Conservation (phyloP, 2,888 invertebrate genomes). For the Serrognathus titanus region DNA sequence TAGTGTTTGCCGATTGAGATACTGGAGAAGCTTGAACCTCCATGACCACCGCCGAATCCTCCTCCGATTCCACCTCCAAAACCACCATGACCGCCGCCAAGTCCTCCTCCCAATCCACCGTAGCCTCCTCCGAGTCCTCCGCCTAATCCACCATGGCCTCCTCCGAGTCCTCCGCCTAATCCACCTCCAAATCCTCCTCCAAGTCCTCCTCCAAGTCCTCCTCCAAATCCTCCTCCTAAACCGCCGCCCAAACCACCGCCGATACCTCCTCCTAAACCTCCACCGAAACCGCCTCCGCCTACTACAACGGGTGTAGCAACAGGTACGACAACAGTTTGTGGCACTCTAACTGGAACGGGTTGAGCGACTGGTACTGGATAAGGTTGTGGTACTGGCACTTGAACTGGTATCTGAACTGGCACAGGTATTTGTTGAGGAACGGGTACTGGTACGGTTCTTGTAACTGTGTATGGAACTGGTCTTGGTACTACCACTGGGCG, state of each 20-base stretch:
- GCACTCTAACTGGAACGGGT: constrained; percentile 47
- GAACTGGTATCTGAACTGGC: constrained; percentile 43
- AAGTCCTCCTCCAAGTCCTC: too few relatives aligned
- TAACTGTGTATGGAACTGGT: constrained; percentile 32
- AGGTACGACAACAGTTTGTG: too few relatives aligned
- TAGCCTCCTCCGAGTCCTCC: too few relatives aligned
- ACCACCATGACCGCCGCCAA: too few relatives aligned
- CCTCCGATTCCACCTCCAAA: constrained; percentile 20
- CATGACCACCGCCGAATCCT: constrained; percentile 11
- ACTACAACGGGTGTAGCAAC: constrained; percentile 51
- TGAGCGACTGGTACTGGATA: constrained; percentile 50
- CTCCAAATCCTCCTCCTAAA: too few relatives aligned
- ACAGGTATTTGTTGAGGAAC: constrained; percentile 44
- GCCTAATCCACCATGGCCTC: too few relatives aligned
- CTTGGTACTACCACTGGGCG: constrained; percentile 20
- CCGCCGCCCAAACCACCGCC: constrained; percentile 24
- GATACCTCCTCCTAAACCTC: constrained; percentile 18
- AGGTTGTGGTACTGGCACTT: constrained; percentile 51
- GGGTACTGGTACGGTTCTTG: constrained; percentile 48
- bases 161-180: too few relatives aligned
- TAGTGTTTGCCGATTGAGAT: not conserved
- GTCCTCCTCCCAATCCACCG: too few relatives aligned
- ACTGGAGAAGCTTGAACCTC: not conserved
- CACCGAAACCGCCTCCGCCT: constrained; percentile 27
- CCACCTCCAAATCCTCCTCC: too few relatives aligned